A percentile compares a stretch with the other conserved stretches of the same genome.
phyloP scores from a whole-genome alignment of 2,888 invertebrate species.

The Abrostola tripartita region DNA sequence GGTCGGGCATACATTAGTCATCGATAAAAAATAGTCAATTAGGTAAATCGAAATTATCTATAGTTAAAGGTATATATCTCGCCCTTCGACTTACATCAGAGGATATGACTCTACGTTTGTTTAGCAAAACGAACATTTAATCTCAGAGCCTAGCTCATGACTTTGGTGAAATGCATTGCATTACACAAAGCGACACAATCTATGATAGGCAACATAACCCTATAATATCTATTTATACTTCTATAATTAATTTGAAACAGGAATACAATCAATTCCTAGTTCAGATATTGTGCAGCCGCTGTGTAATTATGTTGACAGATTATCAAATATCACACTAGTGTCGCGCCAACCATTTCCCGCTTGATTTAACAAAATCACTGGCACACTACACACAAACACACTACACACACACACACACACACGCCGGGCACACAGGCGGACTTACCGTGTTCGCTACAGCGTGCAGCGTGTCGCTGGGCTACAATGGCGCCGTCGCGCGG shows the following conservation, averaged over 20 bases:
- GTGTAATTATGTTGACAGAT: constrained; percentile 23
- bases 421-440: neutral
- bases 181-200: too few relatives aligned
- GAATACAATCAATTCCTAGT: constrained; percentile 11
- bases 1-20: too few relatives aligned
- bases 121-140: too few relatives aligned
- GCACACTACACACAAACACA: neutral
- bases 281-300: constrained; percentile 12
- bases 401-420: neutral
- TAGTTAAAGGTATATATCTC: too few relatives aligned
- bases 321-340: constrained; percentile 15
- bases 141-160: too few relatives aligned
- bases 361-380: constrained; percentile 17
- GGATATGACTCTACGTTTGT: too few relatives aligned
- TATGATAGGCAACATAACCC: too few relatives aligned
- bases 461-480: neutral
- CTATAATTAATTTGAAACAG: neutral
- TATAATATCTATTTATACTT: too few relatives aligned
- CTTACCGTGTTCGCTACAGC: neutral
- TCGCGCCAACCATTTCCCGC: constrained; percentile 13
- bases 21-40: too few relatives aligned
- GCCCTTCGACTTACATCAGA: too few relatives aligned
- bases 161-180: too few relatives aligned
- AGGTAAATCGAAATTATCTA: too few relatives aligned
- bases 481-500: constrained; percentile 7